Percentiles rank a stretch among this genome's conserved stretches.
phyloP scores from a whole-genome alignment of 2,888 invertebrate genomes.

The Candidula unifasciata region DNA sequence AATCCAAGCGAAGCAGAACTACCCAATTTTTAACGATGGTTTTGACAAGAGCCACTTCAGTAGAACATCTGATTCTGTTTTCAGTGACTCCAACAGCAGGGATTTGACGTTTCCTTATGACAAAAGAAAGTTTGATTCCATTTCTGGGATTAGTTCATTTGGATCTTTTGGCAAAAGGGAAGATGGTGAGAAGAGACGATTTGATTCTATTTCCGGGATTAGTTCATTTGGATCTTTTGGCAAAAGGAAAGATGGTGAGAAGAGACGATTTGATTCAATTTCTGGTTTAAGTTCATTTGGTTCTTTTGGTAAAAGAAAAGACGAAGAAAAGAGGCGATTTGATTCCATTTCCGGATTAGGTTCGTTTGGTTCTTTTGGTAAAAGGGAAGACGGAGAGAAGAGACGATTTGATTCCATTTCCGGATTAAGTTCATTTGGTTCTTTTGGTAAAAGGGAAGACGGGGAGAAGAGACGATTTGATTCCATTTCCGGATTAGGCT shows the following conservation, averaged over 20 bases:
- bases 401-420: too few species aligned
- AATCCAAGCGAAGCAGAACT: too few species aligned
- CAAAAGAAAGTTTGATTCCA: conserved; percentile 8
- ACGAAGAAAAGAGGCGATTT: too few species aligned
- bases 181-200: background rate
- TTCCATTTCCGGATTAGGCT: background rate
- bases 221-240: too few species aligned
- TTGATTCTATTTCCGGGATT: conserved; percentile 15
- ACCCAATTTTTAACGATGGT: background rate
- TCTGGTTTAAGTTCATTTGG: too few species aligned
- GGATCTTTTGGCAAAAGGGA: conserved; percentile 2
- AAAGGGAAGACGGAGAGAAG: too few species aligned
- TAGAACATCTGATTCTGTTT: background rate
- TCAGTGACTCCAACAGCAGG: conserved; percentile 1
- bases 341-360: too few species aligned
- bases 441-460: too few species aligned
- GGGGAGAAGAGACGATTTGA: conserved; percentile 4
- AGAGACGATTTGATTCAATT: too few species aligned
- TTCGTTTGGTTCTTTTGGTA: too few species aligned
- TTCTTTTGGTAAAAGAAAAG: too few species aligned
- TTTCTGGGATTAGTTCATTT: background rate
- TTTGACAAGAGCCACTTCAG: conserved; percentile 42
- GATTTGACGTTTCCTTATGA: background rate
- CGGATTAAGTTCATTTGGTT: too few species aligned
- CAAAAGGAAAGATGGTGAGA: background rate